Conservation (phyloP, 2,113 vertebrate species). For the Apistogramma diplotaenia region DNA sequence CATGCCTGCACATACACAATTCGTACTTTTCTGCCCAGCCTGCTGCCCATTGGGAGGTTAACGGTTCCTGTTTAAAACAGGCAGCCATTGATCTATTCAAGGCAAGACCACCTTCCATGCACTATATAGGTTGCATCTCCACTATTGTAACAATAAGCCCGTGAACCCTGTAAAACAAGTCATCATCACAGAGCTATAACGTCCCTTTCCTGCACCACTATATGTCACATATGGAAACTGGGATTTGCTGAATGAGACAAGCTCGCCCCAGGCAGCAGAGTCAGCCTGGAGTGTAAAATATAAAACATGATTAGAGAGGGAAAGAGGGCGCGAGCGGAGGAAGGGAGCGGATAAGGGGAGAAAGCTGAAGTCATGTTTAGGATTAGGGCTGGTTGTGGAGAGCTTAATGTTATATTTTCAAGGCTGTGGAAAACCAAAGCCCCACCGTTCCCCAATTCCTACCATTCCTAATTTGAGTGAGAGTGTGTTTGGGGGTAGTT, state of each 20-base stretch:
- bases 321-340: background rate
- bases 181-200: slow-evolving; percentile 3
- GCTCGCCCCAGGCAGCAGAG: slow-evolving; percentile 54
- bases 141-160: slow-evolving; percentile 1
- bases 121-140: background rate
- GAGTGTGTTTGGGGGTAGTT: background rate
- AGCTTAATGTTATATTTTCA: slow-evolving; percentile 39
- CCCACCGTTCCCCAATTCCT: background rate
- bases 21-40: slow-evolving; percentile 26
- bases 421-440: slow-evolving; percentile 36
- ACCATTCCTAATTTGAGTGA: slow-evolving; percentile 1
- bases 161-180: slow-evolving; percentile 27
- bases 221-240: slow-evolving; percentile 46
- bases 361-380: slow-evolving; percentile 63
- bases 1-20: slow-evolving; percentile 16
- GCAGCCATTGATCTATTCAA: background rate
- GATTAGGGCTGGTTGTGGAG: slow-evolving; percentile 56
- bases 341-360: background rate
- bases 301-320: slow-evolving; percentile 55
- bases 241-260: slow-evolving; percentile 29
- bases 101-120: slow-evolving; percentile 14
- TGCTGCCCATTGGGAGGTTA: slow-evolving; percentile 17
- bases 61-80: slow-evolving; percentile 16
- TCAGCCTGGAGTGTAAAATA: slow-evolving; percentile 55
- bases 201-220: slow-evolving; percentile 18